Evolutionary conservation across 2,113 vertebrate genomes (phyloP).

Genomic region (Tiliqua scincoides): DNA sequence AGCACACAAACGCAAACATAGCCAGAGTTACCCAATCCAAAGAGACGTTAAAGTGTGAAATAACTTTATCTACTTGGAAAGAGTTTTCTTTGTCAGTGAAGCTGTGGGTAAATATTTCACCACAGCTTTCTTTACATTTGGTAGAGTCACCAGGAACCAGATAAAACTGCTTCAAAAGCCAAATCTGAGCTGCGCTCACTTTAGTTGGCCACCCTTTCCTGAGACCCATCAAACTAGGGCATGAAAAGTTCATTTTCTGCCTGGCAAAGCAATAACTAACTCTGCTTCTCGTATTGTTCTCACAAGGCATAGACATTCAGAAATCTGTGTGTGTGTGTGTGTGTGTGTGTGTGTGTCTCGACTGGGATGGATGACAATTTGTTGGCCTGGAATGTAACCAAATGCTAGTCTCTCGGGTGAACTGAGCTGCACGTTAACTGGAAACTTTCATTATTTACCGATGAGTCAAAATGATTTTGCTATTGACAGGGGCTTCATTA

Average conservation of each 20-base stretch:
- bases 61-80: not conserved
- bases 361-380: constrained; percentile 34
- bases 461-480: constrained; percentile 59
- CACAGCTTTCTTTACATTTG: not conserved
- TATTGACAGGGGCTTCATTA: constrained; percentile 68
- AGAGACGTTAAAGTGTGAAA: not conserved
- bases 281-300: not conserved
- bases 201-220: not conserved
- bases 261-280: constrained; percentile 2
- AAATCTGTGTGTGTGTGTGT: not conserved
- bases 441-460: constrained; percentile 67
- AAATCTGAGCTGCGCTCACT: not conserved
- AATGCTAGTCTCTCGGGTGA: constrained; percentile 28
- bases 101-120: not conserved
- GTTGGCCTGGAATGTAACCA: constrained; percentile 56
- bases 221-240: not conserved
- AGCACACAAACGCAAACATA: not conserved
- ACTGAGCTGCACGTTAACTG: constrained; percentile 41
- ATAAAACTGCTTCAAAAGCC: not conserved
- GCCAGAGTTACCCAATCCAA: not conserved
- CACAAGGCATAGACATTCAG: constrained; percentile 24
- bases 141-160: not conserved
- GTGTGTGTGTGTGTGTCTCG: not conserved
- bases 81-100: not conserved
- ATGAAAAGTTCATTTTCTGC: not conserved